Evolutionary conservation across 30 jellyfish, hydroid and myxozoan species (phyloP).

Genomic region (Aurelia coerulea): DNA sequence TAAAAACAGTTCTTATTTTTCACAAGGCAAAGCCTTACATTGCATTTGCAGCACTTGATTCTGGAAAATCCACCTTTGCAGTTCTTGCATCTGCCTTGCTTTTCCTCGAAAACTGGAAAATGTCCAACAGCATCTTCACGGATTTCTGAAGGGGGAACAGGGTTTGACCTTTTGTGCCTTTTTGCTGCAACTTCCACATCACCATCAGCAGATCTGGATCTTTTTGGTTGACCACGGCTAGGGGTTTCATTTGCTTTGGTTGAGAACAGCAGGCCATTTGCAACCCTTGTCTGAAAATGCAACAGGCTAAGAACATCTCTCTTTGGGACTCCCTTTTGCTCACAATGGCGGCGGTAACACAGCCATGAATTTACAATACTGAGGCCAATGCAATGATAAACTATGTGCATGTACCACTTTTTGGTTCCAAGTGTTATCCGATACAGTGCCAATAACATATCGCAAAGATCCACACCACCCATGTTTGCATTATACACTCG

Average conservation of each 20-base stretch:
- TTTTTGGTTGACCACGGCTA: not conserved
- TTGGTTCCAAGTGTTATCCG: slow-evolving; percentile 12
- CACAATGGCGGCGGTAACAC: slow-evolving; percentile 1
- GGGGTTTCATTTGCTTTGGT: not conserved
- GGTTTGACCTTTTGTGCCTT: not conserved
- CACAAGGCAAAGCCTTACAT: slow-evolving; percentile 9
- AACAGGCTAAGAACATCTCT: not conserved
- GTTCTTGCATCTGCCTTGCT: slow-evolving; percentile 4
- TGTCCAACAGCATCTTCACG: slow-evolving; percentile 7
- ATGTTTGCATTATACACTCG: not conserved
- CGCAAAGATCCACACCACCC: slow-evolving; percentile 26
- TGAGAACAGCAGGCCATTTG: not conserved
- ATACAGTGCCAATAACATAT: slow-evolving; percentile 3
- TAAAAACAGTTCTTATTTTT: slow-evolving; percentile 9
- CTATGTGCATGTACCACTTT: too few species aligned
- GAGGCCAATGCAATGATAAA: not conserved
- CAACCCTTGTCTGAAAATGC: not conserved
- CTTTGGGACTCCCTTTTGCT: slow-evolving; percentile 1
- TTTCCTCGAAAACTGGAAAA: slow-evolving; percentile 10
- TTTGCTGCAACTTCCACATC: slow-evolving; percentile 6
- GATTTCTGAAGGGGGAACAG: not conserved
- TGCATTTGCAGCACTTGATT: not conserved
- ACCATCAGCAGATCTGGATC: not conserved
- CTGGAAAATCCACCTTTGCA: not conserved
- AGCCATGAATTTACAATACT: not conserved